Conservation (phyloP, 1,140 invertebrate genomes). For the Pantala flavescens region DNA sequence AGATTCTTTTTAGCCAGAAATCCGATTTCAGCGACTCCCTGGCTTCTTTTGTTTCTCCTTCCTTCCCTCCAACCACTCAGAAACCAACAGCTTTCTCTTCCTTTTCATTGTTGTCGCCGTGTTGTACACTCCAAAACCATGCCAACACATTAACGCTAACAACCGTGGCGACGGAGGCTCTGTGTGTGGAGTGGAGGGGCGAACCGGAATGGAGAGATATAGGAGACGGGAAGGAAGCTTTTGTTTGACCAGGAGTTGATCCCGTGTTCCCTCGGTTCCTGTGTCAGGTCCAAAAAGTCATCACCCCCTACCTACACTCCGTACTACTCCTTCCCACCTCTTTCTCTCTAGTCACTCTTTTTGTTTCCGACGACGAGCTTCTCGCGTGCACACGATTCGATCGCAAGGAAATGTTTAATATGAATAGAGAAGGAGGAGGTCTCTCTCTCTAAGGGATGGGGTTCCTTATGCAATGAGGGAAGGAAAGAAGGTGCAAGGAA, state of each 20-base stretch:
- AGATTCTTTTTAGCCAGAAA: conserved; percentile 3
- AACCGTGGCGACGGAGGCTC: neutral
- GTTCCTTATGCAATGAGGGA: no score
- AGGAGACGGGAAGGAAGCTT: conserved; percentile 2
- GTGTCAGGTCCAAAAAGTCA: neutral
- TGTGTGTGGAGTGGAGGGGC: neutral
- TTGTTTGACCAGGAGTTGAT: conserved; percentile 9
- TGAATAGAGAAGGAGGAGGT: no score
- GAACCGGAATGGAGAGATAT: neutral
- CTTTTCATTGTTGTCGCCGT: neutral
- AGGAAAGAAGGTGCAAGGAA: no score
- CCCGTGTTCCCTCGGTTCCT: conserved; percentile 6
- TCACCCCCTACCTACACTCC: neutral
- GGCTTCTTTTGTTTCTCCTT: neutral
- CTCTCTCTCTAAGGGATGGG: no score
- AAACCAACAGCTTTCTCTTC: conserved; percentile 5
- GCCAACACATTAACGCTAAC: conserved; percentile 8
- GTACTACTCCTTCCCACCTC: no score
- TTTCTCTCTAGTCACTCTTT: no score
- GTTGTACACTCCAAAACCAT: conserved; percentile 5
- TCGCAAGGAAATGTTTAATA: no score
- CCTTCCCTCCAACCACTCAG: conserved; percentile 1
- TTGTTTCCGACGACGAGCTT: no score
- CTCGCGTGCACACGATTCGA: no score
- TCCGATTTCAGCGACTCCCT: neutral